phyloP scores from a whole-genome alignment of 2,113 vertebrate species.

The Taurulus bubalis region DNA sequence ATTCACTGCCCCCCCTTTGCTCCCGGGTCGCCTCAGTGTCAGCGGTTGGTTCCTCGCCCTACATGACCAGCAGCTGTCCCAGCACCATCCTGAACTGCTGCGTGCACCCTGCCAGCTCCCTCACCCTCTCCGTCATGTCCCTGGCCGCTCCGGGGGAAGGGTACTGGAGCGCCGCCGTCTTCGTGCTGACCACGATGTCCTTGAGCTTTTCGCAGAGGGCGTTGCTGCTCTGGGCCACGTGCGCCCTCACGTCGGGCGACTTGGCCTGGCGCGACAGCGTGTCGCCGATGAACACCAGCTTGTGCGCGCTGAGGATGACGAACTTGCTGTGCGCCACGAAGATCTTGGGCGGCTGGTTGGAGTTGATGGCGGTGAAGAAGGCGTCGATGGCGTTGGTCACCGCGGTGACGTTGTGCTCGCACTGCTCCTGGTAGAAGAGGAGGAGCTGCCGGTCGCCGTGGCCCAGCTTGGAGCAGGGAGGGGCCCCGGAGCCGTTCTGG shows the following conservation, averaged over 20 bases:
- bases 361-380: constrained; percentile 91
- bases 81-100: constrained; percentile 94
- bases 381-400: constrained; percentile 94
- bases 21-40: constrained; percentile 34
- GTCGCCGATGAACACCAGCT: constrained; percentile 98
- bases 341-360: constrained; percentile 97
- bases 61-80: constrained; percentile 90
- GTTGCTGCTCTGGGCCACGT: constrained; percentile 95
- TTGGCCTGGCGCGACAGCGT: constrained; percentile 95
- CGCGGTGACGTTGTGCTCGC: constrained; percentile 92
- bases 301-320: constrained; percentile 96
- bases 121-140: constrained; percentile 95
- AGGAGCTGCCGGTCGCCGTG: constrained; percentile 93
- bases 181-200: constrained; percentile 95
- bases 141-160: constrained; percentile 88
- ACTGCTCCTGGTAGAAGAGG: constrained; percentile 98
- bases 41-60: neutral
- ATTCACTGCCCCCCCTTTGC: neutral
- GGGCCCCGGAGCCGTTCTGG: constrained; percentile 50
- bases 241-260: constrained; percentile 89
- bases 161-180: constrained; percentile 93
- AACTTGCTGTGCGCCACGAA: constrained; percentile 99
- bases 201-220: constrained; percentile 95
- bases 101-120: constrained; percentile 91
- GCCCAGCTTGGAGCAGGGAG: constrained; percentile 52